phyloP scores from a whole-genome alignment of 2,797 vertebrate genomes.

The Acridotheres tristis region DNA sequence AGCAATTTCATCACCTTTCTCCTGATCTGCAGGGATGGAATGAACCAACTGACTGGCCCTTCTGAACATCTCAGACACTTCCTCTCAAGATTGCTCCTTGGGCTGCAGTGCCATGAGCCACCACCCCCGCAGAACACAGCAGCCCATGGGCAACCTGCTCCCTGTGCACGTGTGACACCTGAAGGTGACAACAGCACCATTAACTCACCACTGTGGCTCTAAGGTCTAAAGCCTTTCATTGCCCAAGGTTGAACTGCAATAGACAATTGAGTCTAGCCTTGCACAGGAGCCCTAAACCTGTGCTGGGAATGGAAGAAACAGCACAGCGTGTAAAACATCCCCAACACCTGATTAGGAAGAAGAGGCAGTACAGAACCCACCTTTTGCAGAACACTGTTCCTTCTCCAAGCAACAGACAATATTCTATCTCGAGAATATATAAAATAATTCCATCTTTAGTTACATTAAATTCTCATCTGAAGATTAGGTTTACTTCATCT shows the following conservation, averaged over 20 bases:
- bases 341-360: neutral
- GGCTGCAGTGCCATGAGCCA: neutral
- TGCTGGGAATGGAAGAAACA: slow-evolving; percentile 49
- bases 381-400: neutral
- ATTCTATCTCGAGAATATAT: neutral
- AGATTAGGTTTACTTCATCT: neutral
- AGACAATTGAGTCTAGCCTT: slow-evolving; percentile 55
- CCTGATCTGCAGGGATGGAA: neutral
- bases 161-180: slow-evolving; percentile 38
- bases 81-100: slow-evolving; percentile 8
- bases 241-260: slow-evolving; percentile 18
- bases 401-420: neutral
- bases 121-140: slow-evolving; percentile 51
- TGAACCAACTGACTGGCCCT: slow-evolving; percentile 23
- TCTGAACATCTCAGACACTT: neutral
- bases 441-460: neutral
- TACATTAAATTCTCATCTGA: neutral
- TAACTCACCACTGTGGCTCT: slow-evolving; percentile 7
- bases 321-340: neutral
- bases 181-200: slow-evolving; percentile 54
- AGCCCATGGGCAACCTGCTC: slow-evolving; percentile 42
- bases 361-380: neutral
- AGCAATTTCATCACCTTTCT: neutral
- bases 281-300: slow-evolving; percentile 63
- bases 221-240: slow-evolving; percentile 54